Evolutionary conservation across 2,797 vertebrate species (phyloP), one percentile per base, ranked within the genome.

Genomic region (Falco cherrug): DNA sequence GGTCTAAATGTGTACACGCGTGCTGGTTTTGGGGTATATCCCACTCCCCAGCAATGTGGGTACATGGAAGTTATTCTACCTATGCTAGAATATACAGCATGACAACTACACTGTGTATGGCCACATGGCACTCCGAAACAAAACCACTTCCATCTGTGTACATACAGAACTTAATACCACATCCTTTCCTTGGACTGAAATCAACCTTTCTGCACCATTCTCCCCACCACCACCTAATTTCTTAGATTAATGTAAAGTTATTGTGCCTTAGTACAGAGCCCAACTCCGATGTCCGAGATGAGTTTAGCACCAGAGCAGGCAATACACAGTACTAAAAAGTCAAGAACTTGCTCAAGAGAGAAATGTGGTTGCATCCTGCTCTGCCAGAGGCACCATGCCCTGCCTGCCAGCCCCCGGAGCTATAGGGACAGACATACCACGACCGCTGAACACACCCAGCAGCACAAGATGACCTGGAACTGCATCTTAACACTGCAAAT

Each of bases 371-470:
- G 16, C n/a, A 25, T 13, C 9, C 43, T 77, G 39, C 28, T n/a
- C 15, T 75, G 21, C 18, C 37, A 6, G 43, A 26, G 51, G 10
- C 0, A 0, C 6, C 17, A 16, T 45, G 43, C 43, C 43, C 43
- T 45, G 43, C 6, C 18, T 35, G 51, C 5, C 61, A 45, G 37
- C 33, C 6, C 7, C 3, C 3, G 0, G 31, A n/a, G 2, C 50
- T 18, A 12, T 0, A 21, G 4, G 19, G n/a, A 48, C 31, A 54
- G 43, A 35, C 39, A 10, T 28, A 4, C 15, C 2, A 2, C 7
- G 13, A 1, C 29, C 37, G 2, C 28, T 60, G 35, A 1, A n/a
- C 16, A 37, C 41, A 29, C 25, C 21, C 50, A 61, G 28, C 50
- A 17, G 17, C 3, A 31, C 29, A 29, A 45, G 50, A 51, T 43